Evolutionary conservation across 2,113 vertebrate genomes (phyloP), one percentile per base, ranked within the genome.

Genomic region (Sturnus vulgaris): DNA sequence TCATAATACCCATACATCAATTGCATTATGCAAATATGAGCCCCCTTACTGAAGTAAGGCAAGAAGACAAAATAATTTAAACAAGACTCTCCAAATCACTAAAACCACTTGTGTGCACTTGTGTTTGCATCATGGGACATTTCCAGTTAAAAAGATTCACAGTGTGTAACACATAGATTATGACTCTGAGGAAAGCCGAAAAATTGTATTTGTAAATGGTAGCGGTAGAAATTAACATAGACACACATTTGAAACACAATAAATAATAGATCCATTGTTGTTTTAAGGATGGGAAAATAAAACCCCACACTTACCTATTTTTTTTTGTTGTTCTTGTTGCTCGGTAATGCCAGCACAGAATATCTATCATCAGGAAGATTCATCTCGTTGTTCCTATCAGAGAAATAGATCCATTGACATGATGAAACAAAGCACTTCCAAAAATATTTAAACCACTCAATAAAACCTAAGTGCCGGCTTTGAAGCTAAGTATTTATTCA

Each of bases 391-490:
- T 86, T 77, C 56, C 52, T 78, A 63, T 64, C 64, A 85, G 50
- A 82, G 57, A 60, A 86, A 88, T 90, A 81, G 68, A 81, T 15
- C 21, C 71, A 72, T 12, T 86, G 76, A 90, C 64, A 64, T 19
- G 79, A 94, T 90, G 79, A 91, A 93, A 86, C 60, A 75, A 95
- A 94, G 71, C 37, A 78, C 52, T 82, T 94, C 44, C 42, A 70
- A 90, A 95, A 94, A 93, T 83, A 88, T 68, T 93, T 96, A 88
- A 78, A 82, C 52, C 53, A 75, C 86, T 90, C 82, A 92, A 31
- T 93, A 90, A 90, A 79, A 83, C 18, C 47, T 70, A 88, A 80
- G 80, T 78, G 56, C 19, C 35, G 40, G 37, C 64, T 94, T 91
- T 88, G 59, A 94, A 88, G 50, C 52, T 65, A 55, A 85, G 77